Evolutionary conservation across 2,113 vertebrate species (phyloP).

Genomic region (Dendrocopos noguchii): DNA sequence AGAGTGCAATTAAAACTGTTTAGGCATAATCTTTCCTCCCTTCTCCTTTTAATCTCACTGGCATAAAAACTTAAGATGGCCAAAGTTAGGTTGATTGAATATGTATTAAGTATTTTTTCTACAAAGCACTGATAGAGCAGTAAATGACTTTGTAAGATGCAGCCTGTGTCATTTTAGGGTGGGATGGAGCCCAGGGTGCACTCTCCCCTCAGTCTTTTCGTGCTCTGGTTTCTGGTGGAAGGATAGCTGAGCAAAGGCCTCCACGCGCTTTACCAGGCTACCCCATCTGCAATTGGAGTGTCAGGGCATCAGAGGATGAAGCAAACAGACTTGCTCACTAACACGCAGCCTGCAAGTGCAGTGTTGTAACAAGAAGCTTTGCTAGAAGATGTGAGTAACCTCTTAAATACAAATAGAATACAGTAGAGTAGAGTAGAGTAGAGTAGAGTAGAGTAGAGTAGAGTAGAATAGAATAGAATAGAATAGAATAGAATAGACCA

Average conservation of each 20-base stretch:
- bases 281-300: neutral
- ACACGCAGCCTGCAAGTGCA: rapidly evolving
- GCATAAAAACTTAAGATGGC: neutral
- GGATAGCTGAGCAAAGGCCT: neutral
- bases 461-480: too few relatives aligned
- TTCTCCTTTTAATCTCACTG: neutral
- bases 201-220: neutral
- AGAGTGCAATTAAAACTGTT: neutral
- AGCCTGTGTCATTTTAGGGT: neutral
- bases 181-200: neutral
- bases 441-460: too few relatives aligned
- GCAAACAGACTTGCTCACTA: rapidly evolving
- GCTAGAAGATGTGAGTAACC: neutral
- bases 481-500: too few relatives aligned
- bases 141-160: neutral
- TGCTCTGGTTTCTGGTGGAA: neutral
- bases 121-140: neutral
- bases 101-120: neutral
- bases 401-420: neutral
- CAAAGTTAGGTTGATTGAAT: neutral
- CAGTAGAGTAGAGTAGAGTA: too few relatives aligned
- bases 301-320: neutral
- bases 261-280: neutral
- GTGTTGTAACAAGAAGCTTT: neutral
- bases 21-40: neutral